A percentile compares a stretch with the other conserved stretches of the same genome.
Evolutionary conservation across 2,797 vertebrate species (phyloP).

Genomic region (Balearica regulorum): DNA sequence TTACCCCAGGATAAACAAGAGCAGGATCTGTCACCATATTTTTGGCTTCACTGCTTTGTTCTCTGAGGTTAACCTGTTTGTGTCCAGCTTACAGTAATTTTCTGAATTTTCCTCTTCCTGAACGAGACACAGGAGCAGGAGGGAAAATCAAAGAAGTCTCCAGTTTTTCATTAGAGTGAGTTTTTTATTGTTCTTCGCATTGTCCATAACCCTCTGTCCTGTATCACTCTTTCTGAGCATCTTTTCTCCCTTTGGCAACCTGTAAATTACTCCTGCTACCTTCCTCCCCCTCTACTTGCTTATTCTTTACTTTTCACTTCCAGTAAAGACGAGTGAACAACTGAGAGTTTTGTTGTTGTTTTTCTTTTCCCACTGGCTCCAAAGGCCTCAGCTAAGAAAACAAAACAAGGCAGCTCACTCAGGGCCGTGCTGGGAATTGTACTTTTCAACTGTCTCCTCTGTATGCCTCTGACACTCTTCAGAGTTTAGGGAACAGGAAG

Average conservation of each 20-base stretch:
- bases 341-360: background rate
- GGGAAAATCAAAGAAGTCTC: background rate
- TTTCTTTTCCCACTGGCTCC: slow-evolving; percentile 26
- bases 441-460: slow-evolving; percentile 46
- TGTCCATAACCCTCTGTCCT: background rate
- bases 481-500: slow-evolving; percentile 14
- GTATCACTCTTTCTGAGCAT: background rate
- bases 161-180: background rate
- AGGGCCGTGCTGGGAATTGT: slow-evolving; percentile 35
- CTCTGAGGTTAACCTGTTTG: background rate
- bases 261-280: background rate
- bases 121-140: background rate
- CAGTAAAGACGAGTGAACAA: slow-evolving; percentile 10
- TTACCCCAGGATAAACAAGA: slow-evolving; percentile 19
- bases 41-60: background rate
- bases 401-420: slow-evolving; percentile 21
- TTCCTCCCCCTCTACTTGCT: background rate
- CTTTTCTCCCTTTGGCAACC: background rate
- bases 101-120: background rate
- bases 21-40: background rate
- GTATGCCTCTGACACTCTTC: background rate
- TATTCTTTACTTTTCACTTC: background rate
- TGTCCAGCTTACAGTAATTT: background rate
- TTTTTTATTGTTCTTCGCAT: background rate
- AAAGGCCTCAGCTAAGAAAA: slow-evolving; percentile 45